Base-by-base conservation (phyloP, 1,140 invertebrate genomes). In the Trigoniulus corallinus region DNA sequence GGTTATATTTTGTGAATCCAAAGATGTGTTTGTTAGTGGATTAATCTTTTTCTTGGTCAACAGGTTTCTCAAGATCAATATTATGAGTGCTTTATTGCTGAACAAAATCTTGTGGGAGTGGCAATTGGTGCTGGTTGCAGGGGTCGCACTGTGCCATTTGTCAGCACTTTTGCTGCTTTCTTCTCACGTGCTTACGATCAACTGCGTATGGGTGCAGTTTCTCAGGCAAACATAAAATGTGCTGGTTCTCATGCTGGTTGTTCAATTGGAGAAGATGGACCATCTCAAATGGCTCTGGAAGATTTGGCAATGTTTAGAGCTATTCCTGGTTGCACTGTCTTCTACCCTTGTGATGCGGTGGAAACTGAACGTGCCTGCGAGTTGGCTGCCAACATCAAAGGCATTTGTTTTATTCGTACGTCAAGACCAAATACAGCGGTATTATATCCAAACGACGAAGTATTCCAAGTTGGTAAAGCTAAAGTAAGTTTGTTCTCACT, bases 251-350 rank as follows among this genome's bases (percentile, higher is more conserved):
- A 98, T 70, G 91, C 85, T 67, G 95, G 95, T 50, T 80, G 97
- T 24, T 94, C 88, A 57, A 79, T 79, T 61, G 77, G 91, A 46
- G 92, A 96, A 68, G 94, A 98, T 72, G 95, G 95, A 3, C 94
- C 95, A n/a, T 94, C 88, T 46, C 95, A 99, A 72, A 99, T 99
- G 96, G 96, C 88, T 41, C 71, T 99, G 0, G 96, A 99, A 72
- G 96, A 99, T 68, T 68, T 99, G 37, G 87, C 91, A 0, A 78
- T 98, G 76, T 99, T 99, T 77, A 76, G 95, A 47, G 66, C 82
- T 12, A 79, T 99, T 56, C 92, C 94, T 34, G 82, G 82, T 41
- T 78, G 82, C 51, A 96, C 92, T 1, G 81, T 98, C 0, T 97
- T 98, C 70, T 99, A 99, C 66, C 96, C 96, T 15, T 78, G 78